Evolutionary conservation across 2,113 vertebrate genomes (phyloP), one percentile per base, ranked within the genome.

Genomic region (Halichoeres trimaculatus): DNA sequence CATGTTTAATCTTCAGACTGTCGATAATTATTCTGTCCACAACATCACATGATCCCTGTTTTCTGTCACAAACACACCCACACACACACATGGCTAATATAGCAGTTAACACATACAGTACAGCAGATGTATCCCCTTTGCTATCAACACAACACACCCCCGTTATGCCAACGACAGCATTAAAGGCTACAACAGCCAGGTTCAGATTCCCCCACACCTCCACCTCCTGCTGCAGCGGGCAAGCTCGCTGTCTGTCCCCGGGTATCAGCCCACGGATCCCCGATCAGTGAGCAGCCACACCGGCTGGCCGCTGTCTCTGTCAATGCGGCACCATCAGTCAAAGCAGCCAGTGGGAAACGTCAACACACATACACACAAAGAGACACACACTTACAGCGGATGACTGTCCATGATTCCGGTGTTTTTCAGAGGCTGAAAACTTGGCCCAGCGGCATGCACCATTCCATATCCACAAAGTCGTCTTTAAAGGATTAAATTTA

Each of bases 401-500:
- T 96, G 95, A 88, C 95, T 95, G 93, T 96, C 95, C 95, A 96
- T 96, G 65, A 90, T 91, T 93, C 90, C 89, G 91, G 88, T 85
- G 85, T 90, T 90, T 74, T 89, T 94, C 93, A 95, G 91, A 91
- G 94, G 90, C 93, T 92, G 87, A 86, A 90, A 91, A 90, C 91
- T 92, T 91, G 87, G 78, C 88, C 89, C 93, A 89, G 92, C 91
- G 81, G 92, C 93, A 92, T 94, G 94, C 95, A 96, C 95, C 95
- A 96, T 96, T 93, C 95, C 96, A 96, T 95, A 95, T 90, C 92
- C 88, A 78, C 86, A 10, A 40, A 58, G 81, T 74, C 64, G 77
- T 83, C 81, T 82, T 54, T 13, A 22, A 12, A 19, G 78, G 78
- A 58, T 80, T 72, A 80, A 88, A 85, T 67, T 63, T 74, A 56